Base-by-base conservation (phyloP, 2,113 vertebrate genomes). In the Pongo pygmaeus region DNA sequence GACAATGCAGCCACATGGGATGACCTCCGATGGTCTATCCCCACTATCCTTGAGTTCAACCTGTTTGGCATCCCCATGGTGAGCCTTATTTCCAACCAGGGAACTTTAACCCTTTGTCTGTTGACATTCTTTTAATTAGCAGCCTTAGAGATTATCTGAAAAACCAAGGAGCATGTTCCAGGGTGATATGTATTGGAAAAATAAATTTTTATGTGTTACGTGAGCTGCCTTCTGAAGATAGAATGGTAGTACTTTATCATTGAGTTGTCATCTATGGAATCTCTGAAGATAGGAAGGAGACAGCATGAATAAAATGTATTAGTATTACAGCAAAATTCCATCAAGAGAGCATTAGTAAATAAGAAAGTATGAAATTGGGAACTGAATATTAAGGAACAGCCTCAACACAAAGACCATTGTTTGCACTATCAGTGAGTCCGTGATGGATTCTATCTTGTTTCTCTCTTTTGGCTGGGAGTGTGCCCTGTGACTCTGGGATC, bases 1-100 rank as follows among this genome's bases (percentile, higher is more conserved):
- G 99, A 99, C 96, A 99, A 99, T 3, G 98, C 97, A 48, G 99
- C 99, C 84, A 99, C 98, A 20, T 99, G 99, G 99, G 99, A 99
- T 50, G 99, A 99, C 93, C 98, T 99, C 43, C 99, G 98, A 97
- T 99, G 99, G 99, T 98, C 99, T 18, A 99, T 99, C 94, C 99
- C 99, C 38, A 99, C 99, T 95, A 99, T 99, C 98, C 98, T 99
- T 43, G 99, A 99, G 93, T 99, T 99, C 25, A 99, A 98, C 90
- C 99, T 99, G 89, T 99, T 99, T 72, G 99, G 99, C 91, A 94
- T 99, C 72, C 99, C 99, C 30, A 38, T 98, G 97, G 98, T 98
- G 79, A 98, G 96, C 32, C 78, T 80, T 40, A 25, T 50, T 64
- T 22, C 23, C 22, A 75, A 9, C 16, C 50, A 48, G 57, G 40